phyloP scores from a whole-genome alignment of 1,140 invertebrate genomes.

The Triops longicaudatus region DNA sequence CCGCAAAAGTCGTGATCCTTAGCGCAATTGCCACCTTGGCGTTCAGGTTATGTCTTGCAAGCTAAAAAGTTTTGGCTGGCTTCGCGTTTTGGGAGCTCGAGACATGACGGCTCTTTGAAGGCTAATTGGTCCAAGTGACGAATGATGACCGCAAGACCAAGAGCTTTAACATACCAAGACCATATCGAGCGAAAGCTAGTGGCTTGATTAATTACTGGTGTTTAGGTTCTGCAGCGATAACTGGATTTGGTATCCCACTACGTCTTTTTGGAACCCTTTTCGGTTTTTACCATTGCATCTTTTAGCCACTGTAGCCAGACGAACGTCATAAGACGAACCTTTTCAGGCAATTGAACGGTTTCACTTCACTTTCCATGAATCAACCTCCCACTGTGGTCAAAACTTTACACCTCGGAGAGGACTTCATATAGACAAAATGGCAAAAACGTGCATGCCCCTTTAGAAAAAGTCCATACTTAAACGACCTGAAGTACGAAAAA shows the following conservation, averaged over 20 bases:
- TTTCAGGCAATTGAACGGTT: not conserved
- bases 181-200: not conserved
- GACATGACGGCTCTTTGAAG: not conserved
- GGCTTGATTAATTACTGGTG: slow-evolving; percentile 2
- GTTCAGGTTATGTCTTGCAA: no score
- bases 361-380: not conserved
- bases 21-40: not conserved
- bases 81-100: no score
- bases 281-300: no score
- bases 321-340: no score
- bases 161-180: not conserved
- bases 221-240: not conserved
- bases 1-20: slow-evolving; percentile 7
- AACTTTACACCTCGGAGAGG: not conserved
- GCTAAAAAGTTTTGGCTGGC: no score
- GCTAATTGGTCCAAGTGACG: slow-evolving; percentile 5
- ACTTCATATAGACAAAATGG: no score
- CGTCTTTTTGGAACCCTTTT: not conserved
- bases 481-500: no score
- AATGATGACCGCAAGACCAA: not conserved
- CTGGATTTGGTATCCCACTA: not conserved
- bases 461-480: not conserved
- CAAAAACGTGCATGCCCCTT: no score
- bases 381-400: not conserved
- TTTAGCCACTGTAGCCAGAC: no score